Evolutionary conservation across 1,140 invertebrate species (phyloP), one percentile per base, ranked within the genome.

Genomic region (Hirudo medicinalis): DNA sequence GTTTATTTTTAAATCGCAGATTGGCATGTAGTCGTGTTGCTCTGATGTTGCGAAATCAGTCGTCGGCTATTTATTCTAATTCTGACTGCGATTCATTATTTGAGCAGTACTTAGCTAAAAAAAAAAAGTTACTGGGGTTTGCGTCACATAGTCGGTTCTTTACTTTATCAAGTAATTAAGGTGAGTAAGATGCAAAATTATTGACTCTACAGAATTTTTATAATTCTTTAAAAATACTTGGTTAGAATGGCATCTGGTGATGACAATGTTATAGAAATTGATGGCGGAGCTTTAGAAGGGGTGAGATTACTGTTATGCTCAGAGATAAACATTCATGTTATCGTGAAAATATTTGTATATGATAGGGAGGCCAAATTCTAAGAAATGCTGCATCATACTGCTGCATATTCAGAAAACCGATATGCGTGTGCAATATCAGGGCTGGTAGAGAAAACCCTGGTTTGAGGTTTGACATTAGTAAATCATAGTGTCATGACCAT

Each of bases 291-390:
- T 63, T 63, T 63, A 63, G 57, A 63, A 63, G 57, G 57, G 57
- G 57, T 63, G 8, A 22, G 57, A 25, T 63, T 63, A 63, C 11
- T 32, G 1, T 15, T 63, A 32, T 32, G 9, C 11, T 13, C 2
- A 8, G 57, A 5, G 17, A 20, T 15, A 63, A 63, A 15, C 11
- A 25, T 63, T 6, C 29, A 22, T 32, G 19, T 22, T 15, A 4
- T 32, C 29, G 19, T 13, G 22, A 63, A 63, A 63, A 19, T 63
- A 11, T 13, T 63, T 63, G 4, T 25, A 11, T 63, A 13, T 11
- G 4, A 68, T 77, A 91, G 89, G 92, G 92, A 71, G 92, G 92
- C 1, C 92, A 95, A 84, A 90, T 93, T 74, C 83, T 94, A 29
- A 85, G 92, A 72, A 88, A 90, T 77, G 86, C 90, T 3, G 77